phyloP scores from a whole-genome alignment of 2,888 invertebrate species.

The Drosophila multiciliata region DNA sequence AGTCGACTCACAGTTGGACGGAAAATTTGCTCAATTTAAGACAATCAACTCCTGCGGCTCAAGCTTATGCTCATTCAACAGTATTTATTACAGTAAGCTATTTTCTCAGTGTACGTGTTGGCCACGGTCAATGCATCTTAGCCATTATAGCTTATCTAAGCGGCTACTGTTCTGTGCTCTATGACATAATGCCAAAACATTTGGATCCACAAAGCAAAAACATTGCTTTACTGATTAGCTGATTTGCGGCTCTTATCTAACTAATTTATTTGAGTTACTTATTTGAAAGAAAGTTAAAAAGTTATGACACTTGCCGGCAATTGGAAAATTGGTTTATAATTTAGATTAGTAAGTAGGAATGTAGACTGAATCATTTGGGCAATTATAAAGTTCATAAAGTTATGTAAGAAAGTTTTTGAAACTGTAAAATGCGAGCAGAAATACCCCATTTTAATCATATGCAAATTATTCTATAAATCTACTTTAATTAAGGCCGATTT shows the following conservation, averaged over 20 bases:
- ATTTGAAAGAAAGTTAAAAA: not conserved
- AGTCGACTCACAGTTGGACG: slow-evolving; percentile 23
- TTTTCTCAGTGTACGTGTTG: slow-evolving; percentile 11
- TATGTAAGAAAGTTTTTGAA: not conserved
- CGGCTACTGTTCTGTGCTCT: slow-evolving; percentile 1
- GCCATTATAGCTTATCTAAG: slow-evolving; percentile 15
- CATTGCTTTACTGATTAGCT: slow-evolving; percentile 57
- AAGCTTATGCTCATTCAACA: slow-evolving; percentile 12
- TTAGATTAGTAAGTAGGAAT: not conserved
- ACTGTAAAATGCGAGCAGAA: not conserved
- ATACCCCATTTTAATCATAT: not conserved
- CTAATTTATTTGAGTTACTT: slow-evolving; percentile 13
- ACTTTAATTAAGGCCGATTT: not conserved
- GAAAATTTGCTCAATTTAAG: slow-evolving; percentile 25
- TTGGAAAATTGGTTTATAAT: not conserved
- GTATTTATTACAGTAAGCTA: slow-evolving; percentile 1
- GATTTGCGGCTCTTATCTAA: slow-evolving; percentile 30
- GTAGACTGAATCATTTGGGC: not conserved
- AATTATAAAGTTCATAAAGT: not conserved
- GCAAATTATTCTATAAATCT: not conserved
- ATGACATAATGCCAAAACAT: slow-evolving; percentile 66
- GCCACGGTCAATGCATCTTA: slow-evolving; percentile 6
- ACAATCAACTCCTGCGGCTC: slow-evolving; percentile 27
- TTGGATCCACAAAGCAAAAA: slow-evolving; percentile 47
- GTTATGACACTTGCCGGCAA: slow-evolving; percentile 16